Conservation (phyloP, 1,140 invertebrate species). For the Diorhabda sublineata region DNA sequence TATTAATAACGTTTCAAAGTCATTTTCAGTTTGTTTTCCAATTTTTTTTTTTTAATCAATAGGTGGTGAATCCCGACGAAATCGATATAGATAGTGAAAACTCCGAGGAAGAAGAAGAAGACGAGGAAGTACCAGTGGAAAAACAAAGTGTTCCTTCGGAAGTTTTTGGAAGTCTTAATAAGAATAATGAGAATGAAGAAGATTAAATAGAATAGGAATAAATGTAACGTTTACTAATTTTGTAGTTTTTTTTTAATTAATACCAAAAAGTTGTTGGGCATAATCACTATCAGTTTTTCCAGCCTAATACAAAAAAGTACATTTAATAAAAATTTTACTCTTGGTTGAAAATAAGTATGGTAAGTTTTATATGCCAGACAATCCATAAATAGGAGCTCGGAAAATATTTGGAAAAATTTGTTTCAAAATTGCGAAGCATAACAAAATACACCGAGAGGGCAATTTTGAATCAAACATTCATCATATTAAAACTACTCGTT, state of each 20-base stretch:
- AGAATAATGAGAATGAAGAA: slow-evolving; percentile 6
- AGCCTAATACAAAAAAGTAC: too few relatives aligned
- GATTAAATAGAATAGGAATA: not conserved
- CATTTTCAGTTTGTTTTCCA: too few relatives aligned
- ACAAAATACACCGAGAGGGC: too few relatives aligned
- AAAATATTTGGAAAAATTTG: too few relatives aligned
- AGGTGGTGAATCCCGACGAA: slow-evolving; percentile 85
- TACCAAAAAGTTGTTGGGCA: not conserved
- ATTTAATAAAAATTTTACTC: too few relatives aligned
- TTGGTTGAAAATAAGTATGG: too few relatives aligned
- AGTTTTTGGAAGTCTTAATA: slow-evolving; percentile 78
- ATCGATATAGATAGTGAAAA: slow-evolving; percentile 86
- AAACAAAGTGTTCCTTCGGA: slow-evolving; percentile 77
- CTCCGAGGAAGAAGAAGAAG: slow-evolving; percentile 66
- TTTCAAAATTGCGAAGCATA: too few relatives aligned
- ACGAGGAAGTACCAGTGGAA: slow-evolving; percentile 63
- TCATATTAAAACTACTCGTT: too few relatives aligned
- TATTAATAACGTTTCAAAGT: not conserved
- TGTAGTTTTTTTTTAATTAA: not conserved
- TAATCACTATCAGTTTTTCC: too few relatives aligned
- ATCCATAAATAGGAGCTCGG: too few relatives aligned
- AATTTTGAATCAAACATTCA: too few relatives aligned
- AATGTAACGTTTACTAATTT: not conserved
- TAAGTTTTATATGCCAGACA: too few relatives aligned
- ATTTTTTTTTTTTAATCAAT: not conserved